These are phyloP conservation scores for Brotula barbata DNA, from an alignment of 2,797 vertebrate species.

Conservation along the genomic window DNA sequence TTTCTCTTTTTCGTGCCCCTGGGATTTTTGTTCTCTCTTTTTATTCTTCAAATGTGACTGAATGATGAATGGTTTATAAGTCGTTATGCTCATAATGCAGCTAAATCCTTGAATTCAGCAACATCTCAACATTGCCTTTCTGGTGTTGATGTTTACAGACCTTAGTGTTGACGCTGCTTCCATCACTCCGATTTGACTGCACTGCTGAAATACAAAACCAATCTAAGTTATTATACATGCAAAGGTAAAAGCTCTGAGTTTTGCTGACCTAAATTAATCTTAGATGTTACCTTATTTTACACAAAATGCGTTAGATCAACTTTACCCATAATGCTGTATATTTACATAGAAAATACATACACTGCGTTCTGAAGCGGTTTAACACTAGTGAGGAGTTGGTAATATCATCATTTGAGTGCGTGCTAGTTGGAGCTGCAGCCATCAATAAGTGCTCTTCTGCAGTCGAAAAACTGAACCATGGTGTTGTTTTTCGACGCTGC, in stretches of 20 bases:
- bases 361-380: background rate
- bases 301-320: background rate
- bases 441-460: background rate
- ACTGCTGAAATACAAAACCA: background rate
- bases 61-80: conserved; percentile 27
- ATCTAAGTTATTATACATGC: background rate
- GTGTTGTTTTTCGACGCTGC: conserved; percentile 18
- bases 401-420: background rate
- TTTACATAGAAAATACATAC: background rate
- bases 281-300: background rate
- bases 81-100: conserved; percentile 18
- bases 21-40: conserved; percentile 15
- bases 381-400: background rate
- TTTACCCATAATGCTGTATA: background rate
- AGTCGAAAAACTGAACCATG: background rate
- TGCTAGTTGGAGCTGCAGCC: background rate
- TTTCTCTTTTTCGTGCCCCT: conserved; percentile 28
- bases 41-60: conserved; percentile 30
- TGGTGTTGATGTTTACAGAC: no score
- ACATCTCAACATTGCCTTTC: no score
- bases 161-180: no score
- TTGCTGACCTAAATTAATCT: background rate
- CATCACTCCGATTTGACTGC: background rate
- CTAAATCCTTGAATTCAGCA: background rate
- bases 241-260: background rate